Base-by-base conservation (phyloP, 64 coral and sea anemone genomes). In the Catalaphyllia jardinei region DNA sequence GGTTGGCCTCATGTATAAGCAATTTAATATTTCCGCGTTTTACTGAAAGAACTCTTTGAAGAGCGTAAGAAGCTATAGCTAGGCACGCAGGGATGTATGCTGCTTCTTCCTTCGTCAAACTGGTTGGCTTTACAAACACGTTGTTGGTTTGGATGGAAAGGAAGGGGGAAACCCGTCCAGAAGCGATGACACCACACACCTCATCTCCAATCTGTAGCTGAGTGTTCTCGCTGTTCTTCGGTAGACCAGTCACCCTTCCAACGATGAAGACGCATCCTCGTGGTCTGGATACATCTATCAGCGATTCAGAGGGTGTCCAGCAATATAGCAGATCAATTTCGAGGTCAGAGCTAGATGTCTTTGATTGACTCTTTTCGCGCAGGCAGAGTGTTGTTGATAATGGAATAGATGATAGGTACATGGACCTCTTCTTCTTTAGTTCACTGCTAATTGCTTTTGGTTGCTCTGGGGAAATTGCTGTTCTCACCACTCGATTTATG, bases 1-100 rank as follows among this genome's bases (percentile, higher is more conserved):
- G 79, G 8, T 95, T 76, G 8, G 52, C 93, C 72, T 91, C 75
- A 59, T 87, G 89, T 51, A 95, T 78, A n/a, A 95, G 69, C 13
- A 95, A 31, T 2, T 51, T 89, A n/a, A 15, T 15, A 16, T 16
- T 79, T 19, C 52, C 20, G 39, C 0, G 39, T 5, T 39, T 29
- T 17, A 10, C 24, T n/a, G 80, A 54, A 42, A 38, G n/a, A 33
- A 63, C 35, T 27, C 22, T 79, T 81, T 91, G 67, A 24, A 89
- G 67, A 15, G 74, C 59, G 55, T 86, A 46, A 19, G 4, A 81
- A 71, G 73, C 87, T 38, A 71, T 46, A n/a, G 76, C 28, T 27
- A 77, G 57, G 39, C 78, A 77, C 24, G 72, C 31, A 0, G 87
- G 87, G 9, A 93, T 49, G 60, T 49, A 74, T 59, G 75, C 46